Percentiles rank a stretch among this genome's conserved stretches.
Evolutionary conservation across 2,113 vertebrate species (phyloP).

Genomic region (Petrocephalus zakoni): DNA sequence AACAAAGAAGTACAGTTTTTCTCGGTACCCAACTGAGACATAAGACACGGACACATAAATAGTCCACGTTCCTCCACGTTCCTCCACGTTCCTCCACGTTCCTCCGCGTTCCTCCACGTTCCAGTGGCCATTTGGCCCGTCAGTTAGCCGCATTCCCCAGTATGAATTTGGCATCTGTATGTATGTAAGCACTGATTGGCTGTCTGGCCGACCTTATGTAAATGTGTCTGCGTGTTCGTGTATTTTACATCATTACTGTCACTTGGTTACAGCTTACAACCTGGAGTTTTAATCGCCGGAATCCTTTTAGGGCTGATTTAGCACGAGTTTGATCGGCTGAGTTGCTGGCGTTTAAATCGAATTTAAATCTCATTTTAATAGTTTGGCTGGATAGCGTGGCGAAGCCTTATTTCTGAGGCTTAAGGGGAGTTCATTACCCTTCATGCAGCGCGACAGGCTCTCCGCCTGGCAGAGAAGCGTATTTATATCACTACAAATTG

Average conservation of each 20-base stretch:
- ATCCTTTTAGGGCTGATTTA: constrained; percentile 1
- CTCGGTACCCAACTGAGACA: background rate
- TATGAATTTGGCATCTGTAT: background rate
- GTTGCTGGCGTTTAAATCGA: background rate
- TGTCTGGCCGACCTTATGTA: background rate
- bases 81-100: background rate
- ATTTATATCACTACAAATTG: background rate
- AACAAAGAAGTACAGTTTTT: background rate
- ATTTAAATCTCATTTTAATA: background rate
- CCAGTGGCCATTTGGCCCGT: background rate
- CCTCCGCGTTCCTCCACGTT: background rate
- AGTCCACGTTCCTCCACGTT: background rate
- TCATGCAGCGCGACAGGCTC: background rate
- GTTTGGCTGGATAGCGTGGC: background rate
- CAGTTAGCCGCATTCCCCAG: background rate
- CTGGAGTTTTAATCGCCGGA: background rate
- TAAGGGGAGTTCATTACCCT: background rate
- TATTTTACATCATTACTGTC: background rate
- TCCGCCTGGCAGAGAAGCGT: background rate
- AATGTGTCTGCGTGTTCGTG: background rate
- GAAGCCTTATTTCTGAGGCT: background rate
- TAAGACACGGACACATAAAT: background rate
- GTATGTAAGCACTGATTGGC: background rate
- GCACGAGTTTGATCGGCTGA: background rate
- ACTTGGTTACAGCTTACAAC: background rate